These are phyloP conservation scores for Darevskia mixta DNA, from an alignment of 2,797 vertebrate genomes.

Conservation along the genomic window DNA sequence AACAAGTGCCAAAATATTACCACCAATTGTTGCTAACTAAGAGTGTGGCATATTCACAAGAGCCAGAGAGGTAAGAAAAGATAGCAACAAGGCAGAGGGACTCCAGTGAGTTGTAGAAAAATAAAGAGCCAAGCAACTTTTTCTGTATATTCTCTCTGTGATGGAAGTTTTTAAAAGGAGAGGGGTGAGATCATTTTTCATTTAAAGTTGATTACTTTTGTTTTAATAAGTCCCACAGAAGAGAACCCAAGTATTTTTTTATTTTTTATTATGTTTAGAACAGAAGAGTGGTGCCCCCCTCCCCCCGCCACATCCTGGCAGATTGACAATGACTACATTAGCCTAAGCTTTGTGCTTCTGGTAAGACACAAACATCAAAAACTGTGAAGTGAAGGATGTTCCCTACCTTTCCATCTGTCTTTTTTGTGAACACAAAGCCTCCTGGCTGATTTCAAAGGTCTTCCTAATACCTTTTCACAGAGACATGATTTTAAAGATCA, in stretches of 20 bases:
- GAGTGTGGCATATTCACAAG: too few species aligned
- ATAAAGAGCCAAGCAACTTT: too few species aligned
- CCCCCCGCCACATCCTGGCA: not conserved
- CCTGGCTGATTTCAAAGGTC: constrained; percentile 13
- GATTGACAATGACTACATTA: constrained; percentile 6
- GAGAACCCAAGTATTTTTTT: too few species aligned
- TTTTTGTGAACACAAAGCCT: constrained; percentile 18
- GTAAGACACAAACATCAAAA: constrained; percentile 10
- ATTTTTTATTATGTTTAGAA: not conserved
- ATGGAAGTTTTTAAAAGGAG: too few species aligned
- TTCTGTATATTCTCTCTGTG: too few species aligned
- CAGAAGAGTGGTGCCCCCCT: too few species aligned
- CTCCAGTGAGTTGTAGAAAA: too few species aligned
- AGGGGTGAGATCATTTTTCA: too few species aligned
- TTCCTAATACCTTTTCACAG: constrained; percentile 7
- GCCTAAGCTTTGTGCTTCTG: not conserved
- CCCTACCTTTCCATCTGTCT: not conserved
- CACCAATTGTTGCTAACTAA: too few species aligned
- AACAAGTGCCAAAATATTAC: too few species aligned
- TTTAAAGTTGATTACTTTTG: not conserved
- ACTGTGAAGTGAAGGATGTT: not conserved
- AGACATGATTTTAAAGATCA: not conserved
- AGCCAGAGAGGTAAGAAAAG: too few species aligned
- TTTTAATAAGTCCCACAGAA: not conserved
- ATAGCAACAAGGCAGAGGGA: too few species aligned